These are phyloP conservation scores for Sympetrum striolatum DNA, from an alignment of 2,888 invertebrate genomes.

Conservation along the genomic window DNA sequence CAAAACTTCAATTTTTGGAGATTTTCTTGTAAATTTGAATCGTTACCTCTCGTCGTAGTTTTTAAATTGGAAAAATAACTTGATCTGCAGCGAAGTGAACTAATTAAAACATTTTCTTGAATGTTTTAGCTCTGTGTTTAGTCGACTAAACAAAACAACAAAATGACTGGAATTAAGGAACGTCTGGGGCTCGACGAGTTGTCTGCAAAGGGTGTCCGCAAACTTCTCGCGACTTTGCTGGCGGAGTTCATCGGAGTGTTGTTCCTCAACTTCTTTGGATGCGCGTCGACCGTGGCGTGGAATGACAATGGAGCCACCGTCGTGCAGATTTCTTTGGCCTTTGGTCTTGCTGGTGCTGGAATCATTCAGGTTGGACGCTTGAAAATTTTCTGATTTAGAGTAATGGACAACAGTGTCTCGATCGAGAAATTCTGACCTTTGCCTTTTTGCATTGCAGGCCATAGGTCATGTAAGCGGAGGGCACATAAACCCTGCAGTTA, in stretches of 20 bases:
- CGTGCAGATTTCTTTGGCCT: conserved; percentile 80
- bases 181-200: conserved; percentile 34
- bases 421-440: neutral
- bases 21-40: too few species aligned
- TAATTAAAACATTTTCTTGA: too few species aligned
- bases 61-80: too few species aligned
- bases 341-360: conserved; percentile 85
- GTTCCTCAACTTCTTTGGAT: conserved; percentile 87
- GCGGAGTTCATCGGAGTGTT: conserved; percentile 90
- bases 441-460: conserved; percentile 64
- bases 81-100: too few species aligned
- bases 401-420: neutral
- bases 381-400: too few species aligned
- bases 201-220: conserved; percentile 51
- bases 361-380: conserved; percentile 72
- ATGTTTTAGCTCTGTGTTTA: too few species aligned
- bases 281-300: conserved; percentile 76
- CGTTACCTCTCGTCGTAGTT: too few species aligned
- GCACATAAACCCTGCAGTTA: conserved; percentile 93
- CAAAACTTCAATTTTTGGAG: too few species aligned
- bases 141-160: neutral
- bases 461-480: conserved; percentile 89
- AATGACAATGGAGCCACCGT: conserved; percentile 58
- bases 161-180: conserved; percentile 44
- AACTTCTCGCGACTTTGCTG: conserved; percentile 79